Percentiles rank a stretch among this genome's conserved stretches.
These are phyloP conservation scores for Pegea sp. DNA, from an alignment of 23 tunicate species.

Conservation along the genomic window DNA sequence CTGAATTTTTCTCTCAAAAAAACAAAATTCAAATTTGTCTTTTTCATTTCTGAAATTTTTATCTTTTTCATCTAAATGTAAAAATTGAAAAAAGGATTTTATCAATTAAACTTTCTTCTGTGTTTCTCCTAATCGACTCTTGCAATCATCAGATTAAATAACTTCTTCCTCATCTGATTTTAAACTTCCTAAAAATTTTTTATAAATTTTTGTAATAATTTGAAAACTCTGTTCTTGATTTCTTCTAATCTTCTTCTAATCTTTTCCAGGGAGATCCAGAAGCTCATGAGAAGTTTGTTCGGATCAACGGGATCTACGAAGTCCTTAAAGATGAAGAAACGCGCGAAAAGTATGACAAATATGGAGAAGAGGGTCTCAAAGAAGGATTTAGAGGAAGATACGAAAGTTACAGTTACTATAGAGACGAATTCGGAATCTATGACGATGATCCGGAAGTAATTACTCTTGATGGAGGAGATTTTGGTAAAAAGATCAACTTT, in stretches of 20 bases:
- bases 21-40: too few species aligned
- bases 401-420: constrained; percentile 73
- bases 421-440: constrained; percentile 95
- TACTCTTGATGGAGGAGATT: constrained; percentile 77
- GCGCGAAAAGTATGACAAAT: constrained; percentile 90
- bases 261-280: constrained; percentile 67
- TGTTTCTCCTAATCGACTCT: too few species aligned
- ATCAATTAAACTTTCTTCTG: too few species aligned
- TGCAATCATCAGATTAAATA: too few species aligned
- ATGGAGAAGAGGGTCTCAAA: constrained; percentile 96
- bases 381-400: constrained; percentile 60
- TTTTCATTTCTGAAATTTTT: too few species aligned
- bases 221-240: background rate
- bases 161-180: too few species aligned
- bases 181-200: too few species aligned
- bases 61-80: too few species aligned
- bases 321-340: constrained; percentile 91
- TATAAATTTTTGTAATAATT: background rate
- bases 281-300: constrained; percentile 91
- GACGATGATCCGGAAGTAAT: constrained; percentile 96
- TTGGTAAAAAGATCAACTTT: constrained; percentile 18
- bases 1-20: too few species aligned
- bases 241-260: background rate
- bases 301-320: constrained; percentile 83
- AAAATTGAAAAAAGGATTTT: too few species aligned